phyloP scores from a whole-genome alignment of 2,113 vertebrate species.

The Leptobrachium leishanense region DNA sequence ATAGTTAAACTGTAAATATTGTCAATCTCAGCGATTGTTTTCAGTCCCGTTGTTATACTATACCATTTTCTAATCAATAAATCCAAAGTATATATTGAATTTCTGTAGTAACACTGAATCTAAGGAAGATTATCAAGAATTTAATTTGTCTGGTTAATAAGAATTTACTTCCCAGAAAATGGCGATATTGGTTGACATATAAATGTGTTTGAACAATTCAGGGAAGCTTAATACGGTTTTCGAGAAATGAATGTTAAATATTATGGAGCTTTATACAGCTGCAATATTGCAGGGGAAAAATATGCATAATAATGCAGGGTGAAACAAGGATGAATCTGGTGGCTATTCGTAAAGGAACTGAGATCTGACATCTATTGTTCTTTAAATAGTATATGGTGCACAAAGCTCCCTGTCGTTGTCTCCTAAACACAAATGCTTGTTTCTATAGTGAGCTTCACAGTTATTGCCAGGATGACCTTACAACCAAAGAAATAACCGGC shows the following conservation, averaged over 20 bases:
- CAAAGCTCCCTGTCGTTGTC: no score
- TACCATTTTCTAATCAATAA: not conserved
- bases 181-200: not conserved
- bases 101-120: not conserved
- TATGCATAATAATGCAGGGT: not conserved
- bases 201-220: slow-evolving; percentile 1
- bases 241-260: not conserved
- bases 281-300: not conserved
- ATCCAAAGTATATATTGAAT: not conserved
- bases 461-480: no score
- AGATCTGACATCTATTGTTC: no score
- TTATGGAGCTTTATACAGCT: not conserved
- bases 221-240: not conserved
- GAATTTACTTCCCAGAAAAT: not conserved
- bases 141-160: not conserved
- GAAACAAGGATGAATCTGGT: not conserved
- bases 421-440: no score
- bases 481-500: no score
- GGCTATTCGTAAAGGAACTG: not conserved
- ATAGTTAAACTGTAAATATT: no score
- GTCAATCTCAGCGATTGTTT: no score
- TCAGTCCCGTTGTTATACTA: not conserved
- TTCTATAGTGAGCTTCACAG: no score
- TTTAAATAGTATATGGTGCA: no score
- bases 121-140: not conserved